Evolutionary conservation across 1,140 invertebrate genomes (phyloP), one percentile per base, ranked within the genome.

Genomic region (Zaprionus nigranus): DNA sequence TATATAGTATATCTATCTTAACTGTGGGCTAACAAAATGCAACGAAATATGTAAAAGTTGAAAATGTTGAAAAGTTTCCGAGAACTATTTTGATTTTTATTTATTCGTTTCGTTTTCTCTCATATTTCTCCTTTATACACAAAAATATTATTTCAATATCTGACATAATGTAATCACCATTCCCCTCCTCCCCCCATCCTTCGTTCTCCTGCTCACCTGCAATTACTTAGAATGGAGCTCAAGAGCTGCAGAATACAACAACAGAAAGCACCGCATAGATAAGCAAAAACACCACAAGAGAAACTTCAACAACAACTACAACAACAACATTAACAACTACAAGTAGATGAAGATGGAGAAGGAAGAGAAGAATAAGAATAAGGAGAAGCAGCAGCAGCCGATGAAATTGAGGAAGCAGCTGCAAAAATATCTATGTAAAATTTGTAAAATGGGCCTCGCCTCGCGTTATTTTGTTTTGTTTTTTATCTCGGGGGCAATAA

Each of bases 231-330:
- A 91, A 92, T 54, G 92, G 79, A 87, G 91, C 84, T 66, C 92
- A 93, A 68, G 92, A 92, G 73, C 82, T 93, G 70, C 92, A 92
- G 75, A 93, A 93, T 87, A 93, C 92, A 60, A 93, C 92, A 80
- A 92, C 92, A 64, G 92, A 93, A 81, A 93, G 92, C 75, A 84
- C 81, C 69, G 92, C 92, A 78, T 93, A 92, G 72, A 80, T 82
- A 69, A 34, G 24, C 5, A 49, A 81, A 49, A 82, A 61, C 66
- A 74, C 46, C 20, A 43, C 62, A 58, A 24, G 58, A 64, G 17
- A 46, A 72, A 56, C 71, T 57, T 36, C 22, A 80, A 67, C 72
- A 73, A 62, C 17, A 68, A 54, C 43, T 64, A 51, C 38, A 75
- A 61, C 38, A 75, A 61, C 49, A 69, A 22, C 51, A 61, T 53